Conservation (phyloP, 2,113 vertebrate species). For the Pseudois nayaur region DNA sequence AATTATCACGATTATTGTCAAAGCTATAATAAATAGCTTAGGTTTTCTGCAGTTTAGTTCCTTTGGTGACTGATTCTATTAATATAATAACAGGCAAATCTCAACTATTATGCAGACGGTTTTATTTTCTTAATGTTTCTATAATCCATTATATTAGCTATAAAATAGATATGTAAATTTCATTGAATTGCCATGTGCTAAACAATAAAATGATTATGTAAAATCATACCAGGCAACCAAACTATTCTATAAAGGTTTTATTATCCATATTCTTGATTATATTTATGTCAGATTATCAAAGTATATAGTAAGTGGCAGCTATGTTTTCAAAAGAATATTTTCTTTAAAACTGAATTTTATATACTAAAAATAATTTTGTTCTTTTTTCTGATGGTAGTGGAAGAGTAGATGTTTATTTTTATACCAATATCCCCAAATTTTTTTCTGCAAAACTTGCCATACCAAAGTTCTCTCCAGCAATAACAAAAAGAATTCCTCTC, state of each 20-base stretch:
- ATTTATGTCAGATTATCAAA: constrained; percentile 12
- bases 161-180: background rate
- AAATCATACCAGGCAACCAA: background rate
- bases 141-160: background rate
- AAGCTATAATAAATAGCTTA: background rate
- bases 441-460: background rate
- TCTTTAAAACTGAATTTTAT: constrained; percentile 10
- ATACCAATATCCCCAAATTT: background rate
- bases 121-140: constrained; percentile 21
- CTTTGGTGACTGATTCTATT: constrained; percentile 3
- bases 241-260: background rate
- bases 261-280: background rate
- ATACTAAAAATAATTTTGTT: background rate
- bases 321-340: constrained; percentile 36
- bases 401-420: constrained; percentile 29
- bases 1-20: background rate
- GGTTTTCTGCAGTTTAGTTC: background rate
- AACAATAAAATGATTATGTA: constrained; percentile 15
- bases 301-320: background rate
- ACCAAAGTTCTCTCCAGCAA: constrained; percentile 9
- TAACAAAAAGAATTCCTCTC: background rate
- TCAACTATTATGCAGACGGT: background rate
- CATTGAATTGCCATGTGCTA: background rate
- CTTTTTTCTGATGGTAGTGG: background rate
- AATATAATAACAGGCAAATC: background rate